Evolutionary conservation across 2,888 invertebrate species (phyloP).

Genomic region (Synanthedon formicaeformis): DNA sequence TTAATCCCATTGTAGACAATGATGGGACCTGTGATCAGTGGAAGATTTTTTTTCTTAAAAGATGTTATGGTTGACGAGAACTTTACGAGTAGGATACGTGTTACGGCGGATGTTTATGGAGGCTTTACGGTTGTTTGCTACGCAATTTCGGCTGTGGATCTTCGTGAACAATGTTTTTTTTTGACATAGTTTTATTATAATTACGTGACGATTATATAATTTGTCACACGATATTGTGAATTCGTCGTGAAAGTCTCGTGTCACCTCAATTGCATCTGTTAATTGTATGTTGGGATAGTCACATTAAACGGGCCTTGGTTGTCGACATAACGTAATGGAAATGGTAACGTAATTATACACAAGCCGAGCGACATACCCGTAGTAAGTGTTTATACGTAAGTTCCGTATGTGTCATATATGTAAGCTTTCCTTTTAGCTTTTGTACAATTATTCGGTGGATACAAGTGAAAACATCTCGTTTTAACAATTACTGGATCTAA

Average conservation of each 20-base stretch:
- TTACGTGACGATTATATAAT: conserved; percentile 34
- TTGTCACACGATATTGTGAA: conserved; percentile 36
- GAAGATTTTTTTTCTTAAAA: conserved; percentile 24
- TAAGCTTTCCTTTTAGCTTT: not conserved
- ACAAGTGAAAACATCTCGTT: conserved; percentile 15
- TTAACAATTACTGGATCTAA: conserved; percentile 1
- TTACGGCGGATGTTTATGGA: not conserved
- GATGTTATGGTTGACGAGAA: not conserved
- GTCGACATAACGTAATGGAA: conserved; percentile 14
- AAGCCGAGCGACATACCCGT: no score
- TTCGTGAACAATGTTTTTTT: conserved; percentile 29
- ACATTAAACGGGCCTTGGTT: conserved; percentile 17
- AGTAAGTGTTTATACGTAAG: not conserved
- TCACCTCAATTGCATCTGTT: conserved; percentile 19
- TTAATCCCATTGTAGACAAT: conserved; percentile 41
- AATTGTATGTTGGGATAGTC: conserved; percentile 27
- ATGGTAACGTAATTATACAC: not conserved
- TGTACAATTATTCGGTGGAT: conserved; percentile 18
- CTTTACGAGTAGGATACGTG: not conserved
- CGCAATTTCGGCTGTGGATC: conserved; percentile 7
- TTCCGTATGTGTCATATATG: not conserved
- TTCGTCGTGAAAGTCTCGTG: conserved; percentile 40
- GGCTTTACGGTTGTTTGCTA: conserved; percentile 1
- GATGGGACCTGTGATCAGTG: conserved; percentile 33
- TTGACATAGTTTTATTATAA: conserved; percentile 18